Percentiles rank a stretch among this genome's conserved stretches.
Evolutionary conservation across 2,113 vertebrate genomes (phyloP).

Genomic region (Cathartes aura): DNA sequence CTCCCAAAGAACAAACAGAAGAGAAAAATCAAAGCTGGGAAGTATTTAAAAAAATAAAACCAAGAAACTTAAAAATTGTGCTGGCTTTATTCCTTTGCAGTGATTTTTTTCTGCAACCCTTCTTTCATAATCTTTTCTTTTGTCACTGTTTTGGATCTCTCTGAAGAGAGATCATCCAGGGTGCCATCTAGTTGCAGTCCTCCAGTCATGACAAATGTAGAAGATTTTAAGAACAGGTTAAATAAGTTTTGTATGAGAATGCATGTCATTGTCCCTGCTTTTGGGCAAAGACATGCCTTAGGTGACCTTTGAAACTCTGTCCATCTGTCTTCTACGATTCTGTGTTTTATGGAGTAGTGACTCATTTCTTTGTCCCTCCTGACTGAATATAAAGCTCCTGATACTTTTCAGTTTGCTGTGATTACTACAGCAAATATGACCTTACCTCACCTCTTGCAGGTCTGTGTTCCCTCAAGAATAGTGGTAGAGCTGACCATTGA

Average conservation of each 20-base stretch:
- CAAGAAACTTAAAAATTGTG: background rate
- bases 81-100: background rate
- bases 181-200: background rate
- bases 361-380: background rate
- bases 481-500: background rate
- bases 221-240: background rate
- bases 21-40: background rate
- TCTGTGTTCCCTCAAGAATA: background rate
- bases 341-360: background rate
- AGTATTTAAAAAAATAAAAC: background rate
- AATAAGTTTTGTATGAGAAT: background rate
- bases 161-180: background rate
- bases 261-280: background rate
- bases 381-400: background rate
- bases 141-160: background rate
- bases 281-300: background rate
- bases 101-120: background rate
- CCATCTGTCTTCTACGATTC: background rate
- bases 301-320: background rate
- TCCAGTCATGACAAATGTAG: background rate
- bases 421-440: background rate
- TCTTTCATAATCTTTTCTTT: background rate
- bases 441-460: background rate
- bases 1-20: background rate
- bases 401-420: background rate